Evolutionary conservation across 2,797 vertebrate species (phyloP), one percentile per base, ranked within the genome.

Genomic region (Ptychobarbus kaznakovi): DNA sequence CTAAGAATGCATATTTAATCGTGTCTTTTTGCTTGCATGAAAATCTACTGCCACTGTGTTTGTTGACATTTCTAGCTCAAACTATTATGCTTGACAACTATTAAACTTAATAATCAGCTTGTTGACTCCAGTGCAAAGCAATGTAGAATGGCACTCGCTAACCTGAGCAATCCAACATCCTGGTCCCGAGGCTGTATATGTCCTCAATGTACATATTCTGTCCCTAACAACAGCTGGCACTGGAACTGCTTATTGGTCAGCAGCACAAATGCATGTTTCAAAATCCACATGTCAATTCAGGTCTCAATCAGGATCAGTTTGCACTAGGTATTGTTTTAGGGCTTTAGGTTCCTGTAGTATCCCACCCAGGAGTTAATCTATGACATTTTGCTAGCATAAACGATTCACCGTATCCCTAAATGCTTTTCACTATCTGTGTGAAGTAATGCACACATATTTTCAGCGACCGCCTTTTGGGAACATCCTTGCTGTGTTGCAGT

Each of bases 61-160:
- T 73, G 46, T 15, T 77, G 82, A 22, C 46, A 66, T 77, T 77
- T 77, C 61, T 77, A 83, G 32, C 44, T 77, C 18, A 32, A 83
- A 77, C 28, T 40, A 2, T 20, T 28, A 10, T 15, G 46, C 46
- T 68, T 68, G 44, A 68, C 72, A 66, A 53, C 25, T 10, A 53
- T 12, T 51, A 75, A 75, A 65, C 15, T 66, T 56, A 25, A 76
- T 76, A 42, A 77, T 77, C 44, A 10, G 58, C 44, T 76, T 76
- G 44, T 44, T 4, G 35, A 76, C 22, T 76, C 6, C 20, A 40
- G 9, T 40, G 42, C 44, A 11, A 75, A 75, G 6, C 28, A 76
- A 75, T 51, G 32, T 22, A 7, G 22, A 35, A 66, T 40, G n/a
- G 9, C n/a, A 81, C 16, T 83, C 40, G 51, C 22, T 49, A 69